Evolutionary conservation across 2,113 vertebrate species (phyloP).

Genomic region (Phalacrocorax carbo): DNA sequence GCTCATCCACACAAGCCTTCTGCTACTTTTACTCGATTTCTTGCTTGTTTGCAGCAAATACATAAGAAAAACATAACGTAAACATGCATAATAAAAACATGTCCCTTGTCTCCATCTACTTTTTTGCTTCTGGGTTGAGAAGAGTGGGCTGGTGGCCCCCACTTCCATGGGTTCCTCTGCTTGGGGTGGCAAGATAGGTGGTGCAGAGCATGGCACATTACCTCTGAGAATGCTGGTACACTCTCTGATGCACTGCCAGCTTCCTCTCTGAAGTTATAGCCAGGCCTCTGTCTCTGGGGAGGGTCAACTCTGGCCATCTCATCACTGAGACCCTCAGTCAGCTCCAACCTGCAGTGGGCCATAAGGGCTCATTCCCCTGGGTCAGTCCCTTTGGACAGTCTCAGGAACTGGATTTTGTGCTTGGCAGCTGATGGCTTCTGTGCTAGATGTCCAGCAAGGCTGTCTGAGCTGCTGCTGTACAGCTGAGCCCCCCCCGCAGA

Average conservation of each 20-base stretch:
- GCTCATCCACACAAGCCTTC: neutral
- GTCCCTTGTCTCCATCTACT: neutral
- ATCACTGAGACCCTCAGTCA: neutral
- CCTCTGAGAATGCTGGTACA: neutral
- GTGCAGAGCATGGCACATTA: neutral
- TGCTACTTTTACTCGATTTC: neutral
- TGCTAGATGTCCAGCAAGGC: neutral
- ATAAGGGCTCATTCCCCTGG: neutral
- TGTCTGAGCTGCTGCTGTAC: neutral
- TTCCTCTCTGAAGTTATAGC: neutral
- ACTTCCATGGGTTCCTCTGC: neutral
- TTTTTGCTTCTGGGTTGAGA: neutral
- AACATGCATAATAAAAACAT: neutral
- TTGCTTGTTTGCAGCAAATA: neutral
- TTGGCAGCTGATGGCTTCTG: neutral
- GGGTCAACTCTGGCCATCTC: neutral
- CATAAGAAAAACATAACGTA: neutral
- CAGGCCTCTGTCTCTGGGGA: neutral
- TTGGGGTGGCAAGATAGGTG: neutral
- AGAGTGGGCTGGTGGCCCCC: neutral
- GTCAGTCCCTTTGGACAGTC: neutral
- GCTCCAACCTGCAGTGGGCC: neutral
- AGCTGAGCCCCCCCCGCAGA: neutral
- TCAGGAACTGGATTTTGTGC: neutral
- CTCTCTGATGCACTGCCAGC: neutral